These are phyloP conservation scores for Napeogenes sylphis DNA, from an alignment of 2,888 invertebrate species.

Conservation along the genomic window DNA sequence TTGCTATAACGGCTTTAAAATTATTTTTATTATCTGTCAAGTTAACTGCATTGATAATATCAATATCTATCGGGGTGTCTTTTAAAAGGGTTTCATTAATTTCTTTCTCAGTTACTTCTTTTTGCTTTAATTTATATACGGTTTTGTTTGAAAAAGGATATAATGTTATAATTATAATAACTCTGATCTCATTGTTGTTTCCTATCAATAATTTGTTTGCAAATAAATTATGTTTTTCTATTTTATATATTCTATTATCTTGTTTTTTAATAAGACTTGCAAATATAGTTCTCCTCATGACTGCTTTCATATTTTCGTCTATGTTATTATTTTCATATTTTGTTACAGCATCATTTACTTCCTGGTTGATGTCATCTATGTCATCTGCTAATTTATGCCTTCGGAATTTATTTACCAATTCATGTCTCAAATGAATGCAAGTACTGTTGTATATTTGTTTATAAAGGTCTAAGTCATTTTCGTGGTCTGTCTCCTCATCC, in stretches of 20 bases:
- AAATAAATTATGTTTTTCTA: conserved; percentile 49
- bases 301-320: conserved; percentile 28
- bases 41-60: conserved; percentile 49
- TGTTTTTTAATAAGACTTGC: conserved; percentile 49
- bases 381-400: conserved; percentile 22
- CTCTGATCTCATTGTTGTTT: conserved; percentile 32
- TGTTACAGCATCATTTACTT: conserved; percentile 15
- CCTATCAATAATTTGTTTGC: conserved; percentile 27
- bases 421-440: conserved; percentile 48
- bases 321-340: conserved; percentile 29
- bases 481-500: conserved; percentile 29
- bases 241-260: conserved; percentile 48
- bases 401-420: conserved; percentile 39
- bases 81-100: conserved; percentile 40
- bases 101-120: conserved; percentile 34
- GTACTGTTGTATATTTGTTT: conserved; percentile 57
- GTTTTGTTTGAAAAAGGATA: conserved; percentile 28
- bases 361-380: conserved; percentile 19
- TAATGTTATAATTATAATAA: conserved; percentile 59
- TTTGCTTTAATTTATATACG: conserved; percentile 14
- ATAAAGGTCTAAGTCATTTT: conserved; percentile 42
- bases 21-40: conserved; percentile 33
- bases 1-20: conserved; percentile 24
- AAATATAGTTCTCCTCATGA: conserved; percentile 36
- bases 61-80: conserved; percentile 49